phyloP scores from a whole-genome alignment of 2,888 invertebrate genomes.

The Spodoptera littoralis region DNA sequence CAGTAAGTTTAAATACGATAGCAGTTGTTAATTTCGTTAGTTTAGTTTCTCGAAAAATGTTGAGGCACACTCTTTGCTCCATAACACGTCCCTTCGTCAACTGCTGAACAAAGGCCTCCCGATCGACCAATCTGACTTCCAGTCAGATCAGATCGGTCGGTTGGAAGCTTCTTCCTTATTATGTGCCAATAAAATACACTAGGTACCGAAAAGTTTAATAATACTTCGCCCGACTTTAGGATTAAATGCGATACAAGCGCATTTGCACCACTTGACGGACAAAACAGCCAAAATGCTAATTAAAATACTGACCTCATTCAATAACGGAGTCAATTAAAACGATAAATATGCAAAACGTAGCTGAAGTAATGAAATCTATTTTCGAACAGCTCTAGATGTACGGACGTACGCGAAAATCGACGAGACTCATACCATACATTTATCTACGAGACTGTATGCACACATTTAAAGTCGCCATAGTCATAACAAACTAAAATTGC shows the following conservation, averaged over 20 bases:
- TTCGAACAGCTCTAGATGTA: constrained; percentile 9
- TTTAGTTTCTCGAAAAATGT: background rate
- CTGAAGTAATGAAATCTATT: constrained; percentile 30
- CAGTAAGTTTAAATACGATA: constrained; percentile 13
- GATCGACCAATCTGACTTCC: too few relatives aligned
- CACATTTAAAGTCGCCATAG: constrained; percentile 9
- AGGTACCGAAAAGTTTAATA: too few relatives aligned
- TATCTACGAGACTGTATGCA: background rate
- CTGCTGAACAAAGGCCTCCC: too few relatives aligned
- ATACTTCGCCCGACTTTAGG: too few relatives aligned
- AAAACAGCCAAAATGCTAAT: background rate
- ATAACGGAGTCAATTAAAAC: constrained; percentile 14
- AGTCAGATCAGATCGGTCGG: too few relatives aligned
- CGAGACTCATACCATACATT: constrained; percentile 1
- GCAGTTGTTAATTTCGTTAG: constrained; percentile 25
- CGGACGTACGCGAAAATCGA: constrained; percentile 5
- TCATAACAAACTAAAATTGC: constrained; percentile 21
- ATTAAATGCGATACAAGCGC: too few relatives aligned
- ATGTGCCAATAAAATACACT: too few relatives aligned
- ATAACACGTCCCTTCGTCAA: too few relatives aligned
- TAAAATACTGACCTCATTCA: constrained; percentile 15
- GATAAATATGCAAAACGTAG: constrained; percentile 4
- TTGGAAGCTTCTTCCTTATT: too few relatives aligned
- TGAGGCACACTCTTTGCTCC: too few relatives aligned
- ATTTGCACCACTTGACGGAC: too few relatives aligned